Conservation (phyloP, 2,888 invertebrate species). For the Alitta virens region DNA sequence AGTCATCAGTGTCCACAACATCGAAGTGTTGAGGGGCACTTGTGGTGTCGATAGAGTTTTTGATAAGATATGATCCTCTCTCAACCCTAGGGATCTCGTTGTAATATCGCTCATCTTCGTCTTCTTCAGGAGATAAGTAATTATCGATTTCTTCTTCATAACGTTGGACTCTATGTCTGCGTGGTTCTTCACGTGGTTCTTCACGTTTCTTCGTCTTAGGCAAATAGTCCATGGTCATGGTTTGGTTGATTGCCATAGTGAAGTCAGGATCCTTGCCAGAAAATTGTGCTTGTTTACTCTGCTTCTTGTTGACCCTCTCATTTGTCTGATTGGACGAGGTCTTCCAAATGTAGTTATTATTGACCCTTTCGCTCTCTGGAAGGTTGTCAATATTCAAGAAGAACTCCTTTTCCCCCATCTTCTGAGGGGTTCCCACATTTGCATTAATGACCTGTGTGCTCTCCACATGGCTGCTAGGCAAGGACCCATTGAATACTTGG, state of each 20-base stretch:
- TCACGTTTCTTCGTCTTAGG: slow-evolving; percentile 3
- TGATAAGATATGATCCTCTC: slow-evolving; percentile 31
- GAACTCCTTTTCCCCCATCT: not conserved
- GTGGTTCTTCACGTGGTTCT: not conserved
- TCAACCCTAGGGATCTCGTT: slow-evolving; percentile 25
- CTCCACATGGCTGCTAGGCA: slow-evolving; percentile 8
- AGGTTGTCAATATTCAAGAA: too few relatives aligned
- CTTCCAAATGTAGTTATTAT: too few relatives aligned
- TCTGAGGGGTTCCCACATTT: not conserved
- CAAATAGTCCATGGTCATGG: slow-evolving; percentile 31
- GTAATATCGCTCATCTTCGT: slow-evolving; percentile 14
- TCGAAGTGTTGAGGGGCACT: slow-evolving; percentile 26
- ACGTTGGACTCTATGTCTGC: not conserved
- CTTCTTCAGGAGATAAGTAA: not conserved
- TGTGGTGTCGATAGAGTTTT: slow-evolving; percentile 30
- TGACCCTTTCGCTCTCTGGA: too few relatives aligned
- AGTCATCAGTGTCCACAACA: slow-evolving; percentile 23
- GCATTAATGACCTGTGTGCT: not conserved
- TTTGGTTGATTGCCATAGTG: slow-evolving; percentile 29
- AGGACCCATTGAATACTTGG: not conserved
- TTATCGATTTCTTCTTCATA: not conserved
- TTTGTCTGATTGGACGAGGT: too few relatives aligned
- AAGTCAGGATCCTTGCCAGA: slow-evolving; percentile 9
- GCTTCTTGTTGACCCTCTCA: too few relatives aligned
- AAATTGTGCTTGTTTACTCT: not conserved